phyloP scores from a whole-genome alignment of 1,140 invertebrate species.

The Magallana ariakensis region DNA sequence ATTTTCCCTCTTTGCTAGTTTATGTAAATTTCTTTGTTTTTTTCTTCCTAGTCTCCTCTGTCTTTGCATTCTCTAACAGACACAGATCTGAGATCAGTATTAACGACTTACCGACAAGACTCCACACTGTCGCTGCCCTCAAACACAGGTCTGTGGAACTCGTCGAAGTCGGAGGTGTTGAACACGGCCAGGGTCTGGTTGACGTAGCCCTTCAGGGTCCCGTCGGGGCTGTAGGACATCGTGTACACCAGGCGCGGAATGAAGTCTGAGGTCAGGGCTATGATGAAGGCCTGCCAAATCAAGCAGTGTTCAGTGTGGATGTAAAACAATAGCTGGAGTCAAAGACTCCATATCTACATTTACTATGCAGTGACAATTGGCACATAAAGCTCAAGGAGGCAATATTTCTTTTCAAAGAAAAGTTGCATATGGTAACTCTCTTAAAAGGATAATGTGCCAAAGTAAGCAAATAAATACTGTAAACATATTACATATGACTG shows the following conservation, averaged over 20 bases:
- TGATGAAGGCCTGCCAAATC: conserved; percentile 75
- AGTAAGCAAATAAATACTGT: too few relatives aligned
- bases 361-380: neutral
- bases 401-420: too few relatives aligned
- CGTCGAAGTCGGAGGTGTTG: conserved; percentile 86
- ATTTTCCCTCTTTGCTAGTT: too few relatives aligned
- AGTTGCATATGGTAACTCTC: too few relatives aligned
- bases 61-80: too few relatives aligned
- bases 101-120: neutral
- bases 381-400: neutral
- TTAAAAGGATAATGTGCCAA: too few relatives aligned
- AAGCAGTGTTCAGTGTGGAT: neutral
- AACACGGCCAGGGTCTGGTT: conserved; percentile 92
- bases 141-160: conserved; percentile 80
- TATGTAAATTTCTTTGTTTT: too few relatives aligned
- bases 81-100: too few relatives aligned
- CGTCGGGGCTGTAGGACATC: conserved; percentile 82
- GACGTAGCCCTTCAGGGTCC: conserved; percentile 89
- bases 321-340: too few relatives aligned
- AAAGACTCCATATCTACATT: too few relatives aligned
- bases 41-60: too few relatives aligned
- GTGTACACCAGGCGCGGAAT: conserved; percentile 77
- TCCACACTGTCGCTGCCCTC: conserved; percentile 80
- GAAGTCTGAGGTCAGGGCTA: conserved; percentile 77
- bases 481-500: too few relatives aligned